Conservation (phyloP, 2,797 vertebrate genomes). For the Danio aesculapii region DNA sequence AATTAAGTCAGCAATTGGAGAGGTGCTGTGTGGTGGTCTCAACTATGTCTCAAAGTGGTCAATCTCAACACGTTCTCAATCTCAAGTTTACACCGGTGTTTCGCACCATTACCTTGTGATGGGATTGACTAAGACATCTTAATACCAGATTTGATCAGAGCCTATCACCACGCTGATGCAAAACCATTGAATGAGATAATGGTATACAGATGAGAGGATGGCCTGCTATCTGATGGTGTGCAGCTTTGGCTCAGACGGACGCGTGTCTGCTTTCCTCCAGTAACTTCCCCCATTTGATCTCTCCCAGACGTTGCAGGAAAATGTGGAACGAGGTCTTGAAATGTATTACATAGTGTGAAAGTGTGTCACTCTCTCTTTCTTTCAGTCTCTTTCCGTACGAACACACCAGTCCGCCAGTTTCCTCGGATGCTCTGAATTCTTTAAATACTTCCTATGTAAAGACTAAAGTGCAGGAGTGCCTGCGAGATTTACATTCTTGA, state of each 20-base stretch:
- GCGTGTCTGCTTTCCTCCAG: neutral
- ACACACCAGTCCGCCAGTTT: conserved; percentile 37
- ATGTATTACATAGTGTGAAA: conserved; percentile 21
- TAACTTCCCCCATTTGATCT: neutral
- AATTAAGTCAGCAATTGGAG: too few species aligned
- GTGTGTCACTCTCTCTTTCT: conserved; percentile 58
- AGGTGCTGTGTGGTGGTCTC: too few species aligned
- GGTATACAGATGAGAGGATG: neutral
- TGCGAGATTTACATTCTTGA: conserved; percentile 59
- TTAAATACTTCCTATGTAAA: conserved; percentile 71
- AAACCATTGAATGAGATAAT: neutral
- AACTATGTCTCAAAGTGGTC: too few species aligned
- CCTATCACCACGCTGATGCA: neutral
- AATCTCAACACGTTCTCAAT: too few species aligned
- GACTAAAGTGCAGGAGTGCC: conserved; percentile 69
- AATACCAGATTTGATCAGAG: neutral
- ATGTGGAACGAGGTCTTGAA: conserved; percentile 14
- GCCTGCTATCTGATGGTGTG: neutral
- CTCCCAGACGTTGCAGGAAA: conserved; percentile 1
- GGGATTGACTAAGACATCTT: neutral
- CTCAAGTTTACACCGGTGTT: too few species aligned
- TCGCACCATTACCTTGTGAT: too few species aligned
- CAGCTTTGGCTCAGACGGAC: neutral
- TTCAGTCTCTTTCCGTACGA: conserved; percentile 53
- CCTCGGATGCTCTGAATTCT: conserved; percentile 62